These are phyloP conservation scores for Aythya baeri DNA, from an alignment of 2,113 vertebrate genomes.

Conservation along the genomic window DNA sequence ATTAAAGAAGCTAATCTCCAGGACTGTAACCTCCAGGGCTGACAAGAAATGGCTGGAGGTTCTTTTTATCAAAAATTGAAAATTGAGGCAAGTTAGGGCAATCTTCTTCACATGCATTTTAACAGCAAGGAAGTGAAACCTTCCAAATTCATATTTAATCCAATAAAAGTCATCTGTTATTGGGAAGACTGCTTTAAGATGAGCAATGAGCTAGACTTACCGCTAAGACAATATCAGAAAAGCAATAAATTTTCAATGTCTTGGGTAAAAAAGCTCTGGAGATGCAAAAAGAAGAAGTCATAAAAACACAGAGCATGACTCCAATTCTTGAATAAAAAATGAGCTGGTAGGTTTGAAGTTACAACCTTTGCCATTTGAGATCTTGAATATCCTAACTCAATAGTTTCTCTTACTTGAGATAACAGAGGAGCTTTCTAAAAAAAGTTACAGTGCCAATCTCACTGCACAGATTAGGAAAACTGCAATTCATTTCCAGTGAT, in stretches of 20 bases:
- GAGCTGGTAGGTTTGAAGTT: constrained; percentile 15
- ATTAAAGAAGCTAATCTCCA: background rate
- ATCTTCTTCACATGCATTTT: background rate
- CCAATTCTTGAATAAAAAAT: background rate
- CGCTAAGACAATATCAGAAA: background rate
- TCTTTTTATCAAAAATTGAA: background rate
- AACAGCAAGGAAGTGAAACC: background rate
- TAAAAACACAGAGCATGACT: constrained; percentile 4
- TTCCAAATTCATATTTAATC: background rate
- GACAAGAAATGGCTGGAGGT: background rate
- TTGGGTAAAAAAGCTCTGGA: background rate
- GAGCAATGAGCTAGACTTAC: background rate
- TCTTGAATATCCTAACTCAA: constrained; percentile 1
- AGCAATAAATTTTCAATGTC: background rate
- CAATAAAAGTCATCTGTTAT: background rate
- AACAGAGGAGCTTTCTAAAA: constrained; percentile 25
- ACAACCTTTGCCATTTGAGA: constrained; percentile 4
- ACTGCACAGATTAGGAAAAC: background rate
- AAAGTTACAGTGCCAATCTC: constrained; percentile 32
- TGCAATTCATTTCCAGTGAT: background rate
- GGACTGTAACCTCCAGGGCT: background rate
- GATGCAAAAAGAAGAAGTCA: background rate
- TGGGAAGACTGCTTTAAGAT: background rate
- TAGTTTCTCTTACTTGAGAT: constrained; percentile 23
- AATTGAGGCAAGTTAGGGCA: background rate